Base-by-base conservation (phyloP, 2,888 invertebrate genomes). In the Stenoptilia bipunctidactyla region DNA sequence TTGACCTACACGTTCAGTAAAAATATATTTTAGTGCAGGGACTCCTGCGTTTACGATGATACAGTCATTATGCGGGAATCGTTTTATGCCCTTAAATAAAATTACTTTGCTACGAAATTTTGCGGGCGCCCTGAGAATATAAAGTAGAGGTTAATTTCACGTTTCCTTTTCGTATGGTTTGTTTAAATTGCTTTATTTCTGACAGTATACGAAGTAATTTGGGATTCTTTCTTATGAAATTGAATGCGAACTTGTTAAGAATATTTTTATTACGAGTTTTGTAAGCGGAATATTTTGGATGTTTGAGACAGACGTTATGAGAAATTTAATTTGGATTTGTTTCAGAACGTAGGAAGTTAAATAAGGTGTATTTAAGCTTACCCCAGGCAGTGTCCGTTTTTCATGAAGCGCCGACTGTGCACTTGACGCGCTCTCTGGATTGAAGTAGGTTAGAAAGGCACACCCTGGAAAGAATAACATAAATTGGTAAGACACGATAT, bases 401-500 rank as follows among this genome's bases (percentile, higher is more conserved):
- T 98, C 97, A 89, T 98, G 97, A 71, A 97, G 91, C 70, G 93
- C 91, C 79, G 92, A 88, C 87, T 96, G 95, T 75, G 96, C 95
- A 85, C 91, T 92, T 66, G 94, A 88, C 60, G 97, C 96, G 86
- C 95, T 96, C 83, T 97, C 97, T 74, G 96, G 92, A 80, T 91
- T 93, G 87, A 96, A 97, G 89, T 97, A 98, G 66, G 98, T 98
- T 85, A 98, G 90, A 88, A 98, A 98, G 76, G 97, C 97, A 89
- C 97, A 98, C 85, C 97, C 97, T 97, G 89, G 15, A 89, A 67
- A 58, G 62, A 59, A 51, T n/a, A n/a, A n/a, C n/a, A n/a, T n/a
- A n/a, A n/a, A n/a, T n/a, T n/a, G n/a, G n/a, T n/a, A n/a, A n/a
- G n/a, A n/a, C n/a, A n/a, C n/a, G n/a, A n/a, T n/a, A n/a, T n/a